Conservation (phyloP, 2,797 vertebrate species). For the Prionace glauca region DNA sequence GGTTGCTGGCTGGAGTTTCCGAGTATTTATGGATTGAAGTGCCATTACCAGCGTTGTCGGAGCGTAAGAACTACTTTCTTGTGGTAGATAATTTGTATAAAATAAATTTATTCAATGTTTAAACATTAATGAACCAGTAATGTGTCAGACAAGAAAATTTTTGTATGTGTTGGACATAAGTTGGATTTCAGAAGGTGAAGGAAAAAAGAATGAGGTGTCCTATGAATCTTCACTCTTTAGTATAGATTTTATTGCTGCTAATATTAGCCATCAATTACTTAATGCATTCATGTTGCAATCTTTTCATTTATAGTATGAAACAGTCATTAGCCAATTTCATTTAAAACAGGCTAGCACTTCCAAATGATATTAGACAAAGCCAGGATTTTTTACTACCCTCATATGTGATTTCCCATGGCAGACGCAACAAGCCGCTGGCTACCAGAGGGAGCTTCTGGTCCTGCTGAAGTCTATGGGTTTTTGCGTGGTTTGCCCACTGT, state of each 20-base stretch:
- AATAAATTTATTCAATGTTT: neutral
- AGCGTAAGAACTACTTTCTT: conserved; percentile 64
- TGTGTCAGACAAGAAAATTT: neutral
- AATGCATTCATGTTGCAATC: neutral
- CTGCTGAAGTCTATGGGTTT: no score
- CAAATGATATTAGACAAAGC: neutral
- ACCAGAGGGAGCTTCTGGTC: no score
- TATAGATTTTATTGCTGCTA: neutral
- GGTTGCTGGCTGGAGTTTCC: conserved; percentile 97
- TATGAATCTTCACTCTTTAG: neutral
- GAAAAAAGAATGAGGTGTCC: neutral
- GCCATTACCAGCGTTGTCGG: conserved; percentile 94
- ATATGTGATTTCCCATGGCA: no score
- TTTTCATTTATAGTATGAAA: neutral
- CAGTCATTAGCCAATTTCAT: neutral
- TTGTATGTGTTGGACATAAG: neutral
- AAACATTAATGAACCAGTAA: neutral
- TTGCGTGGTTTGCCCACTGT: no score
- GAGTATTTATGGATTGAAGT: conserved; percentile 95
- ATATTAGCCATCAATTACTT: neutral
- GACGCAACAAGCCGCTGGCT: no score
- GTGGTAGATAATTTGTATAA: neutral
- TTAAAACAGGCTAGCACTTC: neutral
- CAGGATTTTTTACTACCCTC: no score
- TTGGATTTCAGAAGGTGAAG: neutral